Evolutionary conservation across 2,113 vertebrate species (phyloP).

Genomic region (Dasyurus viverrinus): DNA sequence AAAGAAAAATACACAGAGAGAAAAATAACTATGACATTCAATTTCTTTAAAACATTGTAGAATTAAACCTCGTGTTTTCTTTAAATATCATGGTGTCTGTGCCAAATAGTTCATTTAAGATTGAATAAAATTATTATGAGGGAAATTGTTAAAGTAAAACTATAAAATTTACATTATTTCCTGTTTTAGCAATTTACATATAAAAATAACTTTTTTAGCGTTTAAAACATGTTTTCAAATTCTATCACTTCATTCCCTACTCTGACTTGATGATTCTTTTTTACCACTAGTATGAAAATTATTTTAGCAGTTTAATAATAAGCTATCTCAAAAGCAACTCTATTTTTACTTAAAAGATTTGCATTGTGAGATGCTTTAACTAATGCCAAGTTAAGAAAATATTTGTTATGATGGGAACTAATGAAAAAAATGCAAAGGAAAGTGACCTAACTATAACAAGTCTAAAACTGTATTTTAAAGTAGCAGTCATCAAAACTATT

Average conservation of each 20-base stretch:
- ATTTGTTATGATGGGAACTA: not conserved
- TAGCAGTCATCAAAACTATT: too few relatives aligned
- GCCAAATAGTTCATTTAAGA: not conserved
- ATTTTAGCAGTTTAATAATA: conserved; percentile 16
- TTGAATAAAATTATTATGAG: not conserved
- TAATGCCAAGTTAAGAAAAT: conserved; percentile 8
- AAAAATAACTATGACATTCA: conserved; percentile 6
- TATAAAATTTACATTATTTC: not conserved
- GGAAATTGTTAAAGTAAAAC: conserved; percentile 12
- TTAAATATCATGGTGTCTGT: not conserved
- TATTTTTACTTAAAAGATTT: conserved; percentile 15
- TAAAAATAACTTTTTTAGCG: not conserved
- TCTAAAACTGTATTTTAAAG: too few relatives aligned
- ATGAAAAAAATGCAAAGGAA: too few relatives aligned
- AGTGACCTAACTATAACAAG: too few relatives aligned
- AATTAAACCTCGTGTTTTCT: conserved; percentile 6
- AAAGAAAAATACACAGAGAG: not conserved
- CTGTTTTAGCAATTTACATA: not conserved
- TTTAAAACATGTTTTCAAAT: not conserved
- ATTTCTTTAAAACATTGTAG: conserved; percentile 33
- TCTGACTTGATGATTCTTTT: not conserved
- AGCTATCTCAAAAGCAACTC: not conserved
- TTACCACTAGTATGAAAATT: not conserved
- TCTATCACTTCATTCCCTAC: not conserved
- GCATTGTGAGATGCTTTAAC: not conserved